Conservation (phyloP, 2,113 vertebrate genomes). For the Coreoperca whiteheadi region DNA sequence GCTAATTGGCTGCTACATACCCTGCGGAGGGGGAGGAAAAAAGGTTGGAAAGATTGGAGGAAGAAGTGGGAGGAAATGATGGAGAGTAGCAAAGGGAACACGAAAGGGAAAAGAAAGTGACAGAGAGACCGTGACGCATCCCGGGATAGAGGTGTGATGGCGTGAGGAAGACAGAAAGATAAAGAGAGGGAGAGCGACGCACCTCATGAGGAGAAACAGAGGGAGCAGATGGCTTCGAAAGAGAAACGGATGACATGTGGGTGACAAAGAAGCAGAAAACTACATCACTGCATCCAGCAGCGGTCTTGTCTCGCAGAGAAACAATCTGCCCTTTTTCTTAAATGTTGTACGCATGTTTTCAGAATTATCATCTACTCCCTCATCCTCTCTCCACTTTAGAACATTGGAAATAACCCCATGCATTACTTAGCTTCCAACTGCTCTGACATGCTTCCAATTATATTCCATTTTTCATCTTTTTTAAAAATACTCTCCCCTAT, state of each 20-base stretch:
- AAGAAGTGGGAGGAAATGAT: constrained; percentile 26
- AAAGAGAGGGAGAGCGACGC: constrained; percentile 10
- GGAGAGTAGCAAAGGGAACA: background rate
- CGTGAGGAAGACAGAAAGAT: constrained; percentile 30
- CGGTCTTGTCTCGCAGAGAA: constrained; percentile 59
- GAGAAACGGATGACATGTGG: constrained; percentile 57
- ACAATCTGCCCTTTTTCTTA: constrained; percentile 50
- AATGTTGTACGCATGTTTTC: constrained; percentile 29
- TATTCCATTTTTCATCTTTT: background rate
- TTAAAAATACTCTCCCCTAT: background rate
- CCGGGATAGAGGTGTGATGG: constrained; percentile 47
- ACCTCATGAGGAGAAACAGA: constrained; percentile 40
- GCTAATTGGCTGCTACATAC: constrained; percentile 67
- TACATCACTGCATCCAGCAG: constrained; percentile 66
- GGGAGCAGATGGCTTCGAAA: constrained; percentile 62
- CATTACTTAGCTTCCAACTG: background rate
- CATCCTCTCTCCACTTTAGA: background rate
- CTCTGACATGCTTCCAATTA: background rate
- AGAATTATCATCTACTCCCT: constrained; percentile 6
- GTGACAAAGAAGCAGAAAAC: constrained; percentile 61
- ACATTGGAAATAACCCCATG: constrained; percentile 2
- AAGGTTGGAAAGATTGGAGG: constrained; percentile 22
- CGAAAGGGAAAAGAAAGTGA: background rate
- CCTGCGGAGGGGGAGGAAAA: constrained; percentile 34
- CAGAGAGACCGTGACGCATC: background rate